These are phyloP conservation scores for Mercenaria mercenaria DNA, from an alignment of 1,140 invertebrate genomes.

Conservation along the genomic window DNA sequence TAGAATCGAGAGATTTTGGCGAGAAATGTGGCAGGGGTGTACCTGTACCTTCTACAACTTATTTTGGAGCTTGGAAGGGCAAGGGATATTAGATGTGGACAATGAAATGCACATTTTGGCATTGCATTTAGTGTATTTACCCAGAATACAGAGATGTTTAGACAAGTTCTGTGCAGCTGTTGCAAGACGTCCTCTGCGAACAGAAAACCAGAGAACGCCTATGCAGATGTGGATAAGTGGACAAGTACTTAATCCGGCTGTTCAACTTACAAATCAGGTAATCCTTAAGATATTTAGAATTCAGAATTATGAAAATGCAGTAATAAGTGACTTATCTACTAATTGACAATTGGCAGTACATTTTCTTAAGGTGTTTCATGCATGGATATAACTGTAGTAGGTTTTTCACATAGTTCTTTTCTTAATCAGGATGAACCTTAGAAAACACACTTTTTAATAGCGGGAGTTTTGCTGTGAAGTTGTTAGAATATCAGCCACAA, in stretches of 20 bases:
- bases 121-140: not conserved
- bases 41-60: not conserved
- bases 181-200: not conserved
- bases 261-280: not conserved
- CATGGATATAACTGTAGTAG: too few relatives aligned
- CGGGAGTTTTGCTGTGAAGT: too few relatives aligned
- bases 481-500: too few relatives aligned
- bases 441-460: too few relatives aligned
- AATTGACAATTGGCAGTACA: too few relatives aligned
- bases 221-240: conserved; percentile 8
- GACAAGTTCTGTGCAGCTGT: not conserved
- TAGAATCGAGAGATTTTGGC: conserved; percentile 12
- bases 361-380: too few relatives aligned
- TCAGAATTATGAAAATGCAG: too few relatives aligned
- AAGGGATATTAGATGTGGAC: conserved; percentile 1
- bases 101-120: not conserved
- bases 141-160: not conserved
- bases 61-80: not conserved
- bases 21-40: not conserved
- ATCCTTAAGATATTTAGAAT: too few relatives aligned
- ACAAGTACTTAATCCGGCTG: not conserved
- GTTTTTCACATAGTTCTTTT: too few relatives aligned
- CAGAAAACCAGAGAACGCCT: not conserved
- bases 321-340: too few relatives aligned
- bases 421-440: too few relatives aligned